Evolutionary conservation across 2,888 invertebrate species (phyloP).

Genomic region (Drosophila borborema): DNA sequence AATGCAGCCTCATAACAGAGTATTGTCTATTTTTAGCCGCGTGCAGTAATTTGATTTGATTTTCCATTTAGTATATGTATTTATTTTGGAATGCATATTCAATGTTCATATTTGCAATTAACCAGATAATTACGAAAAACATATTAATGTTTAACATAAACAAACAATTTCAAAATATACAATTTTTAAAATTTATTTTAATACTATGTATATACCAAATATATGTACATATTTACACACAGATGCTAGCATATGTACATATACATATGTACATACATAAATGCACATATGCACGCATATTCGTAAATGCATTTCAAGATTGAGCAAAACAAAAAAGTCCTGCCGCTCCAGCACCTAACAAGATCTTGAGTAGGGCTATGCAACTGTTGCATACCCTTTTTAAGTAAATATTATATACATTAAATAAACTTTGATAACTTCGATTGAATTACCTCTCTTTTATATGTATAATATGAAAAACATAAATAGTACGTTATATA

Average conservation of each 20-base stretch:
- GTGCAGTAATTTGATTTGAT: slow-evolving; percentile 19
- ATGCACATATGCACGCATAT: background rate
- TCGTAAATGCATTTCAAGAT: slow-evolving; percentile 7
- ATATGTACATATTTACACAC: background rate
- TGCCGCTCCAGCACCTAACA: slow-evolving; percentile 19
- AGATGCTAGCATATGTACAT: background rate
- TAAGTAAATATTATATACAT: background rate
- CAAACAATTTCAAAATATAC: background rate
- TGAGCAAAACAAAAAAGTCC: slow-evolving; percentile 1
- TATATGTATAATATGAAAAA: background rate
- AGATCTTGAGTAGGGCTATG: background rate
- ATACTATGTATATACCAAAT: background rate
- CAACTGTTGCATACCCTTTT: slow-evolving; percentile 24
- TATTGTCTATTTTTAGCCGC: slow-evolving; percentile 43
- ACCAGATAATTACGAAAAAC: background rate
- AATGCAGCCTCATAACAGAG: slow-evolving; percentile 28
- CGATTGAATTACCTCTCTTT: background rate
- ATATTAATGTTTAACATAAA: background rate
- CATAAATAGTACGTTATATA: background rate
- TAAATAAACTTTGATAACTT: background rate
- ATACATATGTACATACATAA: background rate
- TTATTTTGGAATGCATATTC: slow-evolving; percentile 5
- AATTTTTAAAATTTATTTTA: background rate
- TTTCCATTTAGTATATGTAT: background rate
- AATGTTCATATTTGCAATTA: slow-evolving; percentile 8